A percentile compares a stretch with the other conserved stretches of the same genome.
phyloP scores from a whole-genome alignment of 2,888 invertebrate species.

The Amitus sp. region DNA sequence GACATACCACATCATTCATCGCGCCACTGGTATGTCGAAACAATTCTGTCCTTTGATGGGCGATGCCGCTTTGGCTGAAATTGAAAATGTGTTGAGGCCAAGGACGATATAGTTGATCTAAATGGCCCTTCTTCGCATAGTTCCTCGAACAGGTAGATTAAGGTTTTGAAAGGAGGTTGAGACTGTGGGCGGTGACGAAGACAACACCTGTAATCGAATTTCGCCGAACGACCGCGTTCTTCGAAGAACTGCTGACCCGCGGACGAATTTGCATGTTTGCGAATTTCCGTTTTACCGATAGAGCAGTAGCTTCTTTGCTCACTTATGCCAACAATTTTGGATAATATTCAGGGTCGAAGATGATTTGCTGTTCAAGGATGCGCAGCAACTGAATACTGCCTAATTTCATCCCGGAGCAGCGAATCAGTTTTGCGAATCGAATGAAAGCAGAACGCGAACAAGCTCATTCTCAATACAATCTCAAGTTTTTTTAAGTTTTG shows the following conservation, averaged over 20 bases:
- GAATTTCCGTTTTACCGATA: conserved; percentile 32
- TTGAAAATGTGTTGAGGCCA: neutral
- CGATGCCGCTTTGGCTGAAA: neutral
- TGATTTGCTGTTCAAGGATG: too few relatives aligned
- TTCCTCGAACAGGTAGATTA: conserved; percentile 14
- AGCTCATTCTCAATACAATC: too few relatives aligned
- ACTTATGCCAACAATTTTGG: too few relatives aligned
- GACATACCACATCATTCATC: neutral
- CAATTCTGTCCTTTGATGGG: neutral
- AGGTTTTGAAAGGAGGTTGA: conserved; percentile 9
- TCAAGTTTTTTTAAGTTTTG: too few relatives aligned
- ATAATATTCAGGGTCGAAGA: too few relatives aligned
- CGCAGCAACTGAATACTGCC: too few relatives aligned
- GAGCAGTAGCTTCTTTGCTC: neutral
- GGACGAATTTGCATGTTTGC: conserved; percentile 36
- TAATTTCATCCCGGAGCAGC: too few relatives aligned
- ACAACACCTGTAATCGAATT: conserved; percentile 40
- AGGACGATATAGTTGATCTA: neutral
- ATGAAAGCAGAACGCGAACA: too few relatives aligned
- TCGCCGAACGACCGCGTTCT: conserved; percentile 33
- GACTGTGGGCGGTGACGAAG: conserved; percentile 31
- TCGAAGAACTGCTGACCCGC: conserved; percentile 34
- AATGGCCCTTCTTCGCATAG: too few relatives aligned
- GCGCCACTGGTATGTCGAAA: neutral
- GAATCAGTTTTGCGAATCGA: too few relatives aligned